These are phyloP conservation scores for Solea senegalensis DNA, from an alignment of 2,113 vertebrate species.

Conservation along the genomic window DNA sequence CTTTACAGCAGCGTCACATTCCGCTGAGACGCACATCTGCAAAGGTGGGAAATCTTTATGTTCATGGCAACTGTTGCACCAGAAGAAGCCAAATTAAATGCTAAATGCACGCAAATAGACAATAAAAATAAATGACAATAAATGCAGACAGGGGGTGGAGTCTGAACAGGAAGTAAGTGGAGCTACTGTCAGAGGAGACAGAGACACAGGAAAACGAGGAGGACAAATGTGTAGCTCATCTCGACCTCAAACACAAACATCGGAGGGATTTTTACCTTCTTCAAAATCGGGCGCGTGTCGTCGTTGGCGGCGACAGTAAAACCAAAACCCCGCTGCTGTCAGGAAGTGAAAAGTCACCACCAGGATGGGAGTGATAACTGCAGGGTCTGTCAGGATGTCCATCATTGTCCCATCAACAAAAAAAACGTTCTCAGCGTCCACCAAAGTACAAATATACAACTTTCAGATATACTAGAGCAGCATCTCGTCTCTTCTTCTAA, in stretches of 20 bases:
- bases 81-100: background rate
- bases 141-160: conserved; percentile 51
- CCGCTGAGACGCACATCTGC: conserved; percentile 1
- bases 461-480: background rate
- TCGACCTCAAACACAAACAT: conserved; percentile 1
- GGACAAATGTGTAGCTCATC: background rate
- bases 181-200: background rate
- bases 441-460: too few species aligned
- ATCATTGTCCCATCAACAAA: conserved; percentile 31
- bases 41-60: background rate
- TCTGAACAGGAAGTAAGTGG: conserved; percentile 58
- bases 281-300: background rate
- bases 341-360: conserved; percentile 75
- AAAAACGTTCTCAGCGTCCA: background rate
- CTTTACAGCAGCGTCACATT: conserved; percentile 14
- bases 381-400: conserved; percentile 69
- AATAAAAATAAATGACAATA: background rate
- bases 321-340: conserved; percentile 79
- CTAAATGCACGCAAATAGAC: too few species aligned
- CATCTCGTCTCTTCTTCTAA: conserved; percentile 45
- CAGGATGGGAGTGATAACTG: conserved; percentile 67
- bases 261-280: conserved; percentile 50
- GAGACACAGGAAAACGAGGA: background rate
- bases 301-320: conserved; percentile 57
- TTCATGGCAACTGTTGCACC: background rate